phyloP scores from a whole-genome alignment of 2,888 invertebrate species.

The Bedellia somnulentella region DNA sequence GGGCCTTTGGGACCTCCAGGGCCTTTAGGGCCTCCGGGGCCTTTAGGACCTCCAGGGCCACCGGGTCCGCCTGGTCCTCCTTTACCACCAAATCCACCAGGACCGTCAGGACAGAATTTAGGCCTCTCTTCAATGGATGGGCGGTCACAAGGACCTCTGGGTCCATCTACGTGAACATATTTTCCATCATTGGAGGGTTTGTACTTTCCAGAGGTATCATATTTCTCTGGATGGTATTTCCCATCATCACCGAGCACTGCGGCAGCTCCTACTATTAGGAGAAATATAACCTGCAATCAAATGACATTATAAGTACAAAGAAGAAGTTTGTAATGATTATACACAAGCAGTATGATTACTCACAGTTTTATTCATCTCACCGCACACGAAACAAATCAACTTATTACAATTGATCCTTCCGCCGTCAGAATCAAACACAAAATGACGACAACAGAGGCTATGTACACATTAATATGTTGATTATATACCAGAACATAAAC shows the following conservation, averaged over 20 bases:
- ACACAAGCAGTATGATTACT: constrained; percentile 1
- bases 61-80: constrained; percentile 16
- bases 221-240: constrained; percentile 32
- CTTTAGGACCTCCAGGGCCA: constrained; percentile 18
- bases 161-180: constrained; percentile 8
- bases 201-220: constrained; percentile 52
- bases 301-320: not conserved
- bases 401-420: not conserved
- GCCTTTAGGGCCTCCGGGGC: constrained; percentile 14
- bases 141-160: constrained; percentile 8
- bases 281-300: not conserved
- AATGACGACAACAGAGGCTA: too few relatives aligned
- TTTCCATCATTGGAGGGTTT: constrained; percentile 50
- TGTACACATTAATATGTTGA: too few relatives aligned
- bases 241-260: constrained; percentile 23
- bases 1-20: constrained; percentile 14
- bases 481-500: too few relatives aligned
- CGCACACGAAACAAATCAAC: not conserved
- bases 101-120: constrained; percentile 7
- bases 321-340: constrained; percentile 1
- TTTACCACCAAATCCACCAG: constrained; percentile 5
- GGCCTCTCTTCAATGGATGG: too few relatives aligned
- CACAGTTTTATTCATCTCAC: not conserved
- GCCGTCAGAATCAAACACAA: constrained; percentile 1
- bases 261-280: constrained; percentile 10